Base-by-base conservation (phyloP, 1,140 invertebrate genomes). In the Cardiocondyla obscurior region DNA sequence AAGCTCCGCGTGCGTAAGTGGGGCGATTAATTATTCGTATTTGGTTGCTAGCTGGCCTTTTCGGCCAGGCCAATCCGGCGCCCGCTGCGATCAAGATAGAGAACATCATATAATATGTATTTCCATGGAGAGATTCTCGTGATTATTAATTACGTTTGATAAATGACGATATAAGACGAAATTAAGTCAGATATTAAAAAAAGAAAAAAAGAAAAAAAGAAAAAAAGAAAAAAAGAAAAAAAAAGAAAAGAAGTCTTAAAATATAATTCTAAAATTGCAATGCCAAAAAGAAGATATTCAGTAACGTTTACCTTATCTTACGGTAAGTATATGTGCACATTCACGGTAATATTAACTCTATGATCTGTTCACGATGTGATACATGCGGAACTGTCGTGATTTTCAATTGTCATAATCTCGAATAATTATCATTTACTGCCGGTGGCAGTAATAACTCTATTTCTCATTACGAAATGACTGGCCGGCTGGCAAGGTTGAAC, bases 1-100 rank as follows among this genome's bases (percentile, higher is more conserved):
- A 22, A 5, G 16, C 19, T 44, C 44, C 14, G 25, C 12, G 36
- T 39, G 62, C 16, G 28, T 42, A 79, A 79, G 62, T 30, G 62
- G 33, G n/a, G 30, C 62, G 74, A 79, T 79, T 79, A 67, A 79
- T 79, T 79, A 79, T 79, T 79, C 62, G 33, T 33, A 36, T 44
- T 51, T 46, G 58, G 30, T 49, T n/a, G 64, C 10, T 64, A 64
- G 58, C 19, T 19, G 22, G 62, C 62, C 46, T 53, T 67, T 55
- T 39, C 30, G 60, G 14, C 28, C 33, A n/a, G n/a, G n/a, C n/a
- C n/a, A n/a, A n/a, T 53, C 19, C 2, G 36, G 16, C 51, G 39
- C 51, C 53, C 73, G 60, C 44, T 77, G 74, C 62, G 74, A 77
- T 67, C 49, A 19, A 67, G 44, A 79, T 79, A 42, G 33, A 42